Evolutionary conservation across 30 jellyfish, hydroid and myxozoan species (phyloP), one percentile per base, ranked within the genome.

Genomic region (Sanderia malayensis): DNA sequence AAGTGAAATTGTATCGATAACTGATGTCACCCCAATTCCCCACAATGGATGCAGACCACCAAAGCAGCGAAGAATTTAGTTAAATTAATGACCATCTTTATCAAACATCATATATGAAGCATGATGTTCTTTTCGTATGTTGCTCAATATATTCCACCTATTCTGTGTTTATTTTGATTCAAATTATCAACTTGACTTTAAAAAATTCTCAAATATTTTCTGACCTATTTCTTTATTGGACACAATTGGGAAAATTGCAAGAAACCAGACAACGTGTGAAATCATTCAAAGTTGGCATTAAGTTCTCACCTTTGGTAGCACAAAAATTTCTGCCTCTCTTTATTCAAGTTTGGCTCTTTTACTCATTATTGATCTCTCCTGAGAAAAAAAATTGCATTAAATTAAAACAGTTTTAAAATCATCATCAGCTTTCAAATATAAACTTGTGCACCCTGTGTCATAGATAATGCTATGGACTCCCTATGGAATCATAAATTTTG

Each of bases 11-110:
- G 93, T 92, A 22, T 92, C 98, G 6, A 79, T 92, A 2, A 92
- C 98, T 9, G 98, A 92, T 74, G 89, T 76, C 27, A 92, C 98
- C 1, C 98, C 98, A 0, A 83, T 85, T 29, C 98, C 98, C 18
- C 95, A 82, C 63, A 92, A 92, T 49, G 98, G 98, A 44, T 86
- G 88, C 33, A 72, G 76, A 37, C 98, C 98, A n/a, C 87, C 88
- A 11, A 92, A 92, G 59, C 98, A 92, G 63, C 73, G 98, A 67
- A 65, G 98, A 63, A 49, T 92, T 17, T 92, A 49, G 64, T 19
- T n/a, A n/a, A n/a, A n/a, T n/a, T n/a, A n/a, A n/a, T n/a, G n/a
- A n/a, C n/a, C n/a, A n/a, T n/a, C n/a, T n/a, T n/a, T n/a, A n/a
- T n/a, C n/a, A n/a, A n/a, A n/a, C n/a, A n/a, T n/a, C n/a, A n/a